These are phyloP conservation scores for Chroicocephalus ridibundus DNA, from an alignment of 2,113 vertebrate genomes.

Conservation along the genomic window DNA sequence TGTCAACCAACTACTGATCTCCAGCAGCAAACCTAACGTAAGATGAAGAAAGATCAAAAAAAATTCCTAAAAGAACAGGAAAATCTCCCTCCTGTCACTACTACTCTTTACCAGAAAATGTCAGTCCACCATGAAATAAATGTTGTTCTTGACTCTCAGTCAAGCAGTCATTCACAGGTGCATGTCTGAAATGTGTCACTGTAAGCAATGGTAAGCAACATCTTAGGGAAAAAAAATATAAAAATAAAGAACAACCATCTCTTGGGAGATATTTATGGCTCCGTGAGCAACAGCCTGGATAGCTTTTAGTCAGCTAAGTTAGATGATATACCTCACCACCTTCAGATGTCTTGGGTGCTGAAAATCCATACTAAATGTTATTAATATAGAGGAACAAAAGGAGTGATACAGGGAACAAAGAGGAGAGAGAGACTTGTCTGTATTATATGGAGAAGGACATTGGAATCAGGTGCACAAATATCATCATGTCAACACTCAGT, in stretches of 20 bases:
- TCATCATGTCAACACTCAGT: fast-evolving
- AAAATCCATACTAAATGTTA: background rate
- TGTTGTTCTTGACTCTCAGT: background rate
- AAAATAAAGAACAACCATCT: background rate
- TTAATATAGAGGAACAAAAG: background rate
- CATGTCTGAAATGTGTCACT: background rate
- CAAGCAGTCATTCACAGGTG: background rate
- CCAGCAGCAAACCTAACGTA: background rate
- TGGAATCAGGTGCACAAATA: background rate
- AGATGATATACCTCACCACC: background rate
- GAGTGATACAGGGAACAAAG: background rate
- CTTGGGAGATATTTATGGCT: background rate
- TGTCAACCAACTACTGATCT: background rate
- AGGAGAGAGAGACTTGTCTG: background rate
- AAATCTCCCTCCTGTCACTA: background rate
- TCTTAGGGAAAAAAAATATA: background rate
- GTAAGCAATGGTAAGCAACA: background rate
- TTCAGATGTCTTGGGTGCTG: background rate
- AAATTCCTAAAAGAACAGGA: background rate
- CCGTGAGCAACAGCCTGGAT: background rate
- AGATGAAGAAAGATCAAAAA: background rate
- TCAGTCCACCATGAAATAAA: background rate
- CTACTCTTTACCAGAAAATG: background rate
- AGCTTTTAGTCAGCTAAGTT: background rate
- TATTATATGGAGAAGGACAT: background rate